Base-by-base conservation (phyloP, 2,888 invertebrate species). In the Lomographa bimaculata region DNA sequence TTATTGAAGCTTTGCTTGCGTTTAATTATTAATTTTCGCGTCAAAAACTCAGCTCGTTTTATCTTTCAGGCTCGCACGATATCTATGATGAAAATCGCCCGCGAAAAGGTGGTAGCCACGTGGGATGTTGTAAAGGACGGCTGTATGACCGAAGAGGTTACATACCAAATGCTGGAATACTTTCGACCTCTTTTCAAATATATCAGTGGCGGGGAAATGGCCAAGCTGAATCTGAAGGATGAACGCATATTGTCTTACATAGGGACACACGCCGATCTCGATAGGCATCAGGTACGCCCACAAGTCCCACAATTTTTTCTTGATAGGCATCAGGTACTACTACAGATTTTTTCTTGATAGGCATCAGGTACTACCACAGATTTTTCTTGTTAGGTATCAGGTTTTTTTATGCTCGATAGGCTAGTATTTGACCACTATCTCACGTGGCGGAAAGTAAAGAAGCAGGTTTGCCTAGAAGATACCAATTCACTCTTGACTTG, bases 171-270 rank as follows among this genome's bases (percentile, higher is more conserved):
- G 1, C 51, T 89, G 24, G 82, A 83, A 53, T 57, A 57, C 50
- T 89, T 65, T 41, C 61, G 86, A 2, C 87, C 87, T 0, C 62
- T 89, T 5, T 86, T 89, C 47, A 83, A 83, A 45, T 75, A 87
- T 30, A 20, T 87, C 3, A 76, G 63, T 14, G 86, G 77, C 1
- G 66, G 70, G 24, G 86, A 89, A 40, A 86, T 89, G 24, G 64
- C 84, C 0, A 60, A 68, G 7, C 71, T 89, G 0, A 84, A 89
- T 30, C 53, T 89, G 7, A 55, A 39, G 0, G 76, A 87, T 34
- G 50, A 64, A 0, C 67, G 63, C 23, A 83, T 89, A 26, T 48
- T 89, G 6, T 66, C 65, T 0, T 87, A 54, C 41, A 68, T 87
- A 9, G 87, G 87, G 1, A 85, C 87, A 0, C 85, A 87, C 49